Conservation (phyloP, 1,140 invertebrate species). For the Plutomurus gul region DNA sequence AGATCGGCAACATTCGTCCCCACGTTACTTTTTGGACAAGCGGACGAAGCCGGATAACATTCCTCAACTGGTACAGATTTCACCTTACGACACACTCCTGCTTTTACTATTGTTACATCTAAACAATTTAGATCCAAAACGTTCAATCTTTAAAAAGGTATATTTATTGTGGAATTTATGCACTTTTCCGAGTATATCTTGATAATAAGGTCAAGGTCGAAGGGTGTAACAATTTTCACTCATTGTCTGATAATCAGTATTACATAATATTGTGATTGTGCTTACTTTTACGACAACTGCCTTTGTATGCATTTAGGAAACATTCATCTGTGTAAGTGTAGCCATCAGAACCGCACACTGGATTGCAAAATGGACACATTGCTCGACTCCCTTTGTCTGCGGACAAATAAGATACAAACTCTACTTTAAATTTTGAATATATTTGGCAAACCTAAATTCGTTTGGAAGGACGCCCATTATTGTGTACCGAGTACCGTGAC, state of each 20-base stretch:
- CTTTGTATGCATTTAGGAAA: background rate
- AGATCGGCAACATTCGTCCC: background rate
- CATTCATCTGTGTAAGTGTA: background rate
- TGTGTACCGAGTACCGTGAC: too few species aligned
- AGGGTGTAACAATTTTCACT: too few species aligned
- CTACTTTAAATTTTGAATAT: too few species aligned
- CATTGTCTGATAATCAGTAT: too few species aligned
- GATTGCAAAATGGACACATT: background rate
- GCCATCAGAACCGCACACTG: background rate
- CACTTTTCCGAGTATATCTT: too few species aligned
- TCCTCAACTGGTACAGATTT: background rate
- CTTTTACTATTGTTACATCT: background rate
- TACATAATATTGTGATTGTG: background rate
- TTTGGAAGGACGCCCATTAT: too few species aligned
- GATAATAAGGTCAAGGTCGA: too few species aligned
- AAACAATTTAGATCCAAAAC: background rate
- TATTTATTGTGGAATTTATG: too few species aligned
- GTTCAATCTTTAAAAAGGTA: too few species aligned
- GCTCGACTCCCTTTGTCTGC: background rate
- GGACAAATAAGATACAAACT: background rate
- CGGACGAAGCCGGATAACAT: background rate
- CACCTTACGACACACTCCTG: background rate
- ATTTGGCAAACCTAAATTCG: too few species aligned
- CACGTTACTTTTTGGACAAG: background rate
- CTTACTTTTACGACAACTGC: background rate